A percentile compares a stretch with the other conserved stretches of the same genome.
Evolutionary conservation across 2,888 invertebrate species (phyloP).

Genomic region (Rotaria socialis): DNA sequence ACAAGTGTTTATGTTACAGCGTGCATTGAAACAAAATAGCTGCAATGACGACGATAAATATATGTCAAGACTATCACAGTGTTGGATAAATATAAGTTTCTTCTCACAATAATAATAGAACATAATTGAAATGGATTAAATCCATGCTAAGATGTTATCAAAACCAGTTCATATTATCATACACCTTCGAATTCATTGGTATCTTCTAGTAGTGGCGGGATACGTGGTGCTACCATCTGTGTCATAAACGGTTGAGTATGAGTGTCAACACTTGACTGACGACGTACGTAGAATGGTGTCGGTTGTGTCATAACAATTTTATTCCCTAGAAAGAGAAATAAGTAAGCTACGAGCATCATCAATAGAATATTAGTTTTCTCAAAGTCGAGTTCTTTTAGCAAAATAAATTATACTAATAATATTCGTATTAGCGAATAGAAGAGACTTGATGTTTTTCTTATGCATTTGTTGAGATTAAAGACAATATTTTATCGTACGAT

Average conservation of each 20-base stretch:
- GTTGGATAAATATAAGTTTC: neutral
- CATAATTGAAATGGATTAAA: neutral
- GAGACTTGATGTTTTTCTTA: neutral
- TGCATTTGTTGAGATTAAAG: too few relatives aligned
- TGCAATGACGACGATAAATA: neutral
- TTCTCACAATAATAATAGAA: neutral
- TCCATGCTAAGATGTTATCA: neutral
- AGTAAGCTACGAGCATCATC: neutral
- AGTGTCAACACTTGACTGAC: conserved; percentile 32
- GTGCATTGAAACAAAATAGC: neutral
- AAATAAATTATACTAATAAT: neutral
- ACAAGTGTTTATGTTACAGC: neutral
- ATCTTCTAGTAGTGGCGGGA: neutral
- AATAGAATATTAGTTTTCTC: neutral
- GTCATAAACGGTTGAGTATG: conserved; percentile 6
- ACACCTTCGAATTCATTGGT: neutral
- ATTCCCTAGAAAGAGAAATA: neutral
- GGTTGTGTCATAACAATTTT: neutral
- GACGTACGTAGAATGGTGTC: conserved; percentile 22
- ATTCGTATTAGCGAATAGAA: neutral
- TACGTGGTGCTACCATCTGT: neutral
- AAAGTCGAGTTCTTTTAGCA: too few relatives aligned
- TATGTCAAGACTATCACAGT: neutral
- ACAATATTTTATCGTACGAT: too few relatives aligned
- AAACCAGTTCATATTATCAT: neutral